These are phyloP conservation scores for Zonitis immaculata DNA, from an alignment of 2,888 invertebrate species.

Conservation along the genomic window DNA sequence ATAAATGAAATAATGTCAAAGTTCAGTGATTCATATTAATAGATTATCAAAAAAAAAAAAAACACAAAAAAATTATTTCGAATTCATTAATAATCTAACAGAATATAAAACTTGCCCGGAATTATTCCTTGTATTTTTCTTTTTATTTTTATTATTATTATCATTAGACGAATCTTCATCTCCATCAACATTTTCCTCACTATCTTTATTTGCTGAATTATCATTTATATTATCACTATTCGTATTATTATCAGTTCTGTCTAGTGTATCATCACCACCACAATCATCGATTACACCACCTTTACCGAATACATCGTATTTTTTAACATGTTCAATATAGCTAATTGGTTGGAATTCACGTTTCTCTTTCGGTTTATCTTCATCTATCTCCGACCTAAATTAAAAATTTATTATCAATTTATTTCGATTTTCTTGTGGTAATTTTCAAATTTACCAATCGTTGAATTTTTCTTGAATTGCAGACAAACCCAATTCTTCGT, in stretches of 20 bases:
- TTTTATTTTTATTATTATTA: slow-evolving; percentile 5
- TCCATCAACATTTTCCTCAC: not conserved
- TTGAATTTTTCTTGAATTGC: slow-evolving; percentile 56
- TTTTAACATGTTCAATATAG: slow-evolving; percentile 25
- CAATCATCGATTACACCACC: slow-evolving; percentile 1
- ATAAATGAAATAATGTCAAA: not conserved
- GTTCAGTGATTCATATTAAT: no score
- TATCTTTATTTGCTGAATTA: not conserved
- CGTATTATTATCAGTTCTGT: not conserved
- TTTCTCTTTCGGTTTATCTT: slow-evolving; percentile 6
- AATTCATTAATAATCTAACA: not conserved
- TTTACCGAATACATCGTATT: slow-evolving; percentile 24
- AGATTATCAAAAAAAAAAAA: not conserved
- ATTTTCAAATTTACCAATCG: slow-evolving; percentile 41
- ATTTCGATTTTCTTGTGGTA: no score
- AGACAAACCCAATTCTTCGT: slow-evolving; percentile 77
- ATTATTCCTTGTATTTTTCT: slow-evolving; percentile 10
- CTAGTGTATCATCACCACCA: slow-evolving; percentile 7
- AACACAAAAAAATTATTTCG: not conserved
- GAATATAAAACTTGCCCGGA: slow-evolving; percentile 10
- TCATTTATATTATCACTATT: not conserved
- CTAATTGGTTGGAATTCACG: slow-evolving; percentile 16
- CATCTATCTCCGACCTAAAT: slow-evolving; percentile 10
- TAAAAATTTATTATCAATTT: not conserved
- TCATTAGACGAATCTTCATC: not conserved